Evolutionary conservation across 1,140 invertebrate genomes (phyloP).

Genomic region (Cecropterus lyciades): DNA sequence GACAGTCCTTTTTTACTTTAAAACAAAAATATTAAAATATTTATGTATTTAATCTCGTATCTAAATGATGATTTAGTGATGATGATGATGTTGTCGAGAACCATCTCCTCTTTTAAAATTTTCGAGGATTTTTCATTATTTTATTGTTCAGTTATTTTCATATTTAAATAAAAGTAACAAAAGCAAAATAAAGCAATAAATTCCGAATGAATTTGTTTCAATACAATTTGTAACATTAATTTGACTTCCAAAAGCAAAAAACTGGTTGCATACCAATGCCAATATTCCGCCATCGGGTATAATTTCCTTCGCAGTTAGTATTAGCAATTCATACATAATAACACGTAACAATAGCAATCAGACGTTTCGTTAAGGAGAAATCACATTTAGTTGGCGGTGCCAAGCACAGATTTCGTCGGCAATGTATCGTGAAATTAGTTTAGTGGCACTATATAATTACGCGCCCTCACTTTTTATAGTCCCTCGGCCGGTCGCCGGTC

Average conservation of each 20-base stretch:
- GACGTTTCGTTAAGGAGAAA: constrained; percentile 67
- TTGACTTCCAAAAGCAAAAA: constrained; percentile 3
- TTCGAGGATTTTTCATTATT: too few relatives aligned
- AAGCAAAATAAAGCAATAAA: too few relatives aligned
- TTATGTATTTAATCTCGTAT: too few relatives aligned
- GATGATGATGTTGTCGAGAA: too few relatives aligned
- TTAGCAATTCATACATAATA: constrained; percentile 80
- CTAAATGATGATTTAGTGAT: too few relatives aligned
- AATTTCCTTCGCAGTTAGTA: constrained; percentile 55
- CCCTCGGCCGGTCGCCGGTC: constrained; percentile 46
- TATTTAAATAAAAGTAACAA: too few relatives aligned
- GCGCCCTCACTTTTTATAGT: constrained; percentile 75
- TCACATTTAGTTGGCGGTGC: constrained; percentile 77
- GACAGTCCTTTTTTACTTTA: too few relatives aligned
- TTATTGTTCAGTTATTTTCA: too few relatives aligned
- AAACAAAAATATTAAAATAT: too few relatives aligned
- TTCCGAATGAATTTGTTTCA: background rate
- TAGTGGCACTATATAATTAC: constrained; percentile 84
- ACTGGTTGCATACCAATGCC: constrained; percentile 20
- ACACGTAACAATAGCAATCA: constrained; percentile 80
- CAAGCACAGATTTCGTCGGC: constrained; percentile 82
- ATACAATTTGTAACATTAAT: constrained; percentile 20
- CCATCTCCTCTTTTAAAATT: too few relatives aligned
- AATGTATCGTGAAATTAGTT: constrained; percentile 84
- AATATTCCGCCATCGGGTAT: constrained; percentile 10